Evolutionary conservation across 2,888 invertebrate species (phyloP), one percentile per base, ranked within the genome.

Genomic region (Ectemnius continuus): DNA sequence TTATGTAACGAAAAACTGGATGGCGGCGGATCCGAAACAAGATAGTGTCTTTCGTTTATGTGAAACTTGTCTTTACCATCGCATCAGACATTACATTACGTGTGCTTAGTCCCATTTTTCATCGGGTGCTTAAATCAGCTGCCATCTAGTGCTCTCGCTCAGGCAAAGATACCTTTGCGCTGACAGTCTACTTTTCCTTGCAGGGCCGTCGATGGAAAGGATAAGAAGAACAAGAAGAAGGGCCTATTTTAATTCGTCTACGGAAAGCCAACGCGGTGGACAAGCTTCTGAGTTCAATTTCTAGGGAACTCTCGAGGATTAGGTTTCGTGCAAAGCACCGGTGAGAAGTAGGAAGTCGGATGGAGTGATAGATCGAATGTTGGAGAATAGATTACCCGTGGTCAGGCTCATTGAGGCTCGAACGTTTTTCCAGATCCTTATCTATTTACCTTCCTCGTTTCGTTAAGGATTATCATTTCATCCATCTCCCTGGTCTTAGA

Each of bases 171-270:
- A 58, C 36, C 20, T 47, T 63, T 76, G 58, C 69, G 66, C 64
- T 73, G 70, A 70, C 47, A 14, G 23, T 76, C 16, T 64, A 58
- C 67, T 83, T 78, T 70, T 81, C 80, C 72, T 94, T 94, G 80
- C 93, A 95, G 95, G 92, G 93, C 95, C 81, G 94, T 96, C 85
- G 97, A 97, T 89, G 96, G 96, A 86, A 96, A 96, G 92, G 96
- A 96, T 88, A 96, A 96, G 92, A 96, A 96, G 93, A 95, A 94
- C 91, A 96, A 96, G 93, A 97, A 97, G 94, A 97, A 97, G 93
- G 96, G 96, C 91, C 94, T 97, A 92, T 97, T 97, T 92, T 96
- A 95, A 94, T 45, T 65, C 61, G 28, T 71, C 59, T 45, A 18
- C 67, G 64, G 69, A 74, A 76, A 81, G 78, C 72, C 80, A 62